Evolutionary conservation across 2,888 invertebrate genomes (phyloP).

Genomic region (Tenthredo livida): DNA sequence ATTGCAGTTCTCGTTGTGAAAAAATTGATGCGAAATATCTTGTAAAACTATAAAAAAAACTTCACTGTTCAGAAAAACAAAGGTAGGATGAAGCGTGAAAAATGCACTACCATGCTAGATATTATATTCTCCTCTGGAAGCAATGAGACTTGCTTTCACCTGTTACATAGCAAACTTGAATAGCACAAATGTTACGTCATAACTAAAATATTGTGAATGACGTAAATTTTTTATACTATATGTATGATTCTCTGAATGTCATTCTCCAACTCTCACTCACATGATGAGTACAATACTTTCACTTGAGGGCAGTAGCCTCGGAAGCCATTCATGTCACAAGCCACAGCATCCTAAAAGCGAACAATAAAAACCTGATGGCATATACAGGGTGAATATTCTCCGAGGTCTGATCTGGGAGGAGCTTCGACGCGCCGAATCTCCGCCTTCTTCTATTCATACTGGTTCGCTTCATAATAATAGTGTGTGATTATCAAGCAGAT

Average conservation of each 20-base stretch:
- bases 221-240: neutral
- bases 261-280: constrained; percentile 28
- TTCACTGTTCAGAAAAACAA: neutral
- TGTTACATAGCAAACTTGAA: neutral
- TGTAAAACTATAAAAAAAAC: neutral
- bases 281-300: constrained; percentile 26
- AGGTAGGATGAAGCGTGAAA: neutral
- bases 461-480: too few species aligned
- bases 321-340: constrained; percentile 13
- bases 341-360: neutral
- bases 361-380: constrained; percentile 6
- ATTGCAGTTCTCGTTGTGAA: neutral
- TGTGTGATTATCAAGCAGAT: too few species aligned
- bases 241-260: neutral
- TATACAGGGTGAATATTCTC: neutral
- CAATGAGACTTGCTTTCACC: neutral
- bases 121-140: neutral
- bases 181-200: neutral
- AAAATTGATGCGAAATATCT: neutral
- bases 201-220: neutral
- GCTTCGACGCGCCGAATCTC: too few species aligned
- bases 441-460: too few species aligned
- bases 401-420: too few species aligned
- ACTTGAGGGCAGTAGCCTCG: constrained; percentile 28
- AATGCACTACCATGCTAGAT: neutral